phyloP scores from a whole-genome alignment of 2,888 invertebrate species.

The Serripes groenlandicus region DNA sequence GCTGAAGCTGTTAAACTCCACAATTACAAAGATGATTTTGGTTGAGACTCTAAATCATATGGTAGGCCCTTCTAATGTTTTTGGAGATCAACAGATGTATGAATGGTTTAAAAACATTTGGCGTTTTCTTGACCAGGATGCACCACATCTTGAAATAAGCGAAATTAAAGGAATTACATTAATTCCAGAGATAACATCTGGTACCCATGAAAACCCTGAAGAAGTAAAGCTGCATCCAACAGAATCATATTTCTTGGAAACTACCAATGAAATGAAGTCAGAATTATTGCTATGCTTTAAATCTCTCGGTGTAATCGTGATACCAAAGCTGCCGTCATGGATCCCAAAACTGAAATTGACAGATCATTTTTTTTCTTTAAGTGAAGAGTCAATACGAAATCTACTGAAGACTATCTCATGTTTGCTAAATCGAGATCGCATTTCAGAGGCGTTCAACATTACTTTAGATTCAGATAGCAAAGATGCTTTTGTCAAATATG shows the following conservation, averaged over 20 bases:
- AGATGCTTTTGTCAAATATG: neutral
- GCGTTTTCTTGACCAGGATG: neutral
- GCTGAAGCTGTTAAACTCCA: too few species aligned
- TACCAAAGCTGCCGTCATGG: constrained; percentile 11
- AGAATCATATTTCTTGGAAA: neutral
- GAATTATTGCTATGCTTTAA: neutral
- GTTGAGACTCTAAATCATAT: neutral
- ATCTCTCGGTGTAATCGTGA: neutral
- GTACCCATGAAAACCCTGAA: neutral
- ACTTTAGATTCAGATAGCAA: neutral
- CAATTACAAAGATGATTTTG: neutral
- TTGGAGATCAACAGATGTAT: neutral
- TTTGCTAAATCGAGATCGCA: neutral
- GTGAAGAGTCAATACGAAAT: neutral
- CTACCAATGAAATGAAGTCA: too few species aligned
- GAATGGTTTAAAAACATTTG: neutral
- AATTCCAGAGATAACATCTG: neutral
- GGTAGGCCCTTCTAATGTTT: neutral
- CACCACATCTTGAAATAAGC: neutral
- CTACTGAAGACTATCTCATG: neutral
- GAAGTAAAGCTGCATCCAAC: neutral
- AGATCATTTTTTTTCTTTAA: neutral
- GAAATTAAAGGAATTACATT: neutral
- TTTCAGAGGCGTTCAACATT: neutral
- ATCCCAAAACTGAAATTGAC: neutral